Conservation (phyloP, 2,888 invertebrate species). For the Campoplex capitator region DNA sequence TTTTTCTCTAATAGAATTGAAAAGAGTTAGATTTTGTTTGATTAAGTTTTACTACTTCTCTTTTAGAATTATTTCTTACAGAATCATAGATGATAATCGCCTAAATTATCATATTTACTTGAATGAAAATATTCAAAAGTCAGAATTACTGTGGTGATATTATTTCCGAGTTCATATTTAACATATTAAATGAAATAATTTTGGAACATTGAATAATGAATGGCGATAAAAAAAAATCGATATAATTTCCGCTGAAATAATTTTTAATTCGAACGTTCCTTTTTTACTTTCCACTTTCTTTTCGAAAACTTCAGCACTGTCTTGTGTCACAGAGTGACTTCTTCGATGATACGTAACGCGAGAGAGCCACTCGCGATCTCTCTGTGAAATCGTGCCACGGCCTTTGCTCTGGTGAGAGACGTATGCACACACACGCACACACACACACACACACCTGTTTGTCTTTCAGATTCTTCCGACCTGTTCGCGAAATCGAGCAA, state of each 20-base stretch:
- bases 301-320: constrained; percentile 1
- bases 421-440: background rate
- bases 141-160: too few species aligned
- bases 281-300: constrained; percentile 14
- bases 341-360: constrained; percentile 59
- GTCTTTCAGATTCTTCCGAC: constrained; percentile 10
- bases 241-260: background rate
- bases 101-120: too few species aligned
- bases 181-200: too few species aligned
- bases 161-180: too few species aligned
- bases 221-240: background rate
- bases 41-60: too few species aligned
- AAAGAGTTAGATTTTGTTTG: too few species aligned
- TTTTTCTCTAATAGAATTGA: too few species aligned
- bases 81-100: too few species aligned
- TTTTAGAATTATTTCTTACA: too few species aligned
- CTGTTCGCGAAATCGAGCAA: background rate
- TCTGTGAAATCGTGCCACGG: constrained; percentile 64
- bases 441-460: constrained; percentile 8
- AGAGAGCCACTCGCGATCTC: constrained; percentile 44
- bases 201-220: background rate
- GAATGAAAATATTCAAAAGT: too few species aligned
- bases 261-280: background rate
- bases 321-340: constrained; percentile 37
- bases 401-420: constrained; percentile 45